phyloP scores from a whole-genome alignment of 2,113 vertebrate genomes.

The Rhineura floridana region DNA sequence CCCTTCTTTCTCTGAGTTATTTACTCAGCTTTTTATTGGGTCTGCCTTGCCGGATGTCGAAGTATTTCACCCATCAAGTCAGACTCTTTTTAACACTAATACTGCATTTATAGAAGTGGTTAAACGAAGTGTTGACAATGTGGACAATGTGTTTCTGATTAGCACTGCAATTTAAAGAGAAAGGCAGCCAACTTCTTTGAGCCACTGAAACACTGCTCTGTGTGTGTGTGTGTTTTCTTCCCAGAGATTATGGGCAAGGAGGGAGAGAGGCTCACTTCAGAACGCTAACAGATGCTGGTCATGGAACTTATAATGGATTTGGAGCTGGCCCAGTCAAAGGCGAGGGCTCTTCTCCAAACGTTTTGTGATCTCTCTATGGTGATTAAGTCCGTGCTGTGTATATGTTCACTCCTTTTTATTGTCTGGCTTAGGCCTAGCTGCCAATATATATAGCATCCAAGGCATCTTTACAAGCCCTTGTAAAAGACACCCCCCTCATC shows the following conservation, averaged over 20 bases:
- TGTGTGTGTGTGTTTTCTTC: constrained; percentile 19
- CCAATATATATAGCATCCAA: background rate
- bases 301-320: background rate
- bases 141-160: constrained; percentile 83
- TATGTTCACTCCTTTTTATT: background rate
- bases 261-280: constrained; percentile 14
- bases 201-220: constrained; percentile 52
- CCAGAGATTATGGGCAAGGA: constrained; percentile 57
- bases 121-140: constrained; percentile 83
- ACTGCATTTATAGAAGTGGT: constrained; percentile 81
- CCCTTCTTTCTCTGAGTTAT: constrained; percentile 53
- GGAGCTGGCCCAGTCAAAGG: background rate
- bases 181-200: constrained; percentile 69
- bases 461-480: background rate
- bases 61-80: constrained; percentile 78
- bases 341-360: background rate
- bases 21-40: constrained; percentile 61
- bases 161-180: constrained; percentile 69
- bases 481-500: background rate
- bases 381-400: background rate
- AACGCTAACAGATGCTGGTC: constrained; percentile 66
- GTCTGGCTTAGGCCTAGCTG: background rate
- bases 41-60: constrained; percentile 72
- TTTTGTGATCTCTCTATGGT: background rate
- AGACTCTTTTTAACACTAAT: constrained; percentile 74